Conservation (phyloP, 2,888 invertebrate genomes). For the Cinara cedri region DNA sequence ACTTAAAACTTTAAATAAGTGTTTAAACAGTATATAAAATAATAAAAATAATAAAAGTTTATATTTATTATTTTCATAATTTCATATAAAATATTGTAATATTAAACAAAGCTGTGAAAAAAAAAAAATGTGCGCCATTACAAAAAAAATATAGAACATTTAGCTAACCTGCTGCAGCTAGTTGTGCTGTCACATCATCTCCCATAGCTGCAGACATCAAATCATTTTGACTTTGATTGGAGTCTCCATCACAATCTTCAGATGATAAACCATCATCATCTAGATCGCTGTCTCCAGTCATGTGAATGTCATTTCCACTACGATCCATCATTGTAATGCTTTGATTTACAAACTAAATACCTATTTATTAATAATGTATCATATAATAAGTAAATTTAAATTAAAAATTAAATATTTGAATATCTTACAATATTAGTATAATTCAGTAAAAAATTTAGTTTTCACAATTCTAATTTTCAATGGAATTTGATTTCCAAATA, state of each 20-base stretch:
- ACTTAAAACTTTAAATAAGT: slow-evolving; percentile 14
- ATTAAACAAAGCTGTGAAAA: slow-evolving; percentile 39
- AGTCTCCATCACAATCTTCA: slow-evolving; percentile 58
- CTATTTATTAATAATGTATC: not conserved
- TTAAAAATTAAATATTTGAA: not conserved
- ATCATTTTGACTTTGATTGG: slow-evolving; percentile 67
- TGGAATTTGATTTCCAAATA: not conserved
- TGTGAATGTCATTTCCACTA: slow-evolving; percentile 47
- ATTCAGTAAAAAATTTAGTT: not conserved
- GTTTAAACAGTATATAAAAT: not conserved
- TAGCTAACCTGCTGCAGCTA: slow-evolving; percentile 88
- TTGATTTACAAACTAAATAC: not conserved
- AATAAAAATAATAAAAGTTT: slow-evolving; percentile 16
- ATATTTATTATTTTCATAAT: slow-evolving; percentile 12
- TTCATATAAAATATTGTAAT: not conserved
- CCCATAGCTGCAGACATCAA: slow-evolving; percentile 83
- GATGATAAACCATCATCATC: slow-evolving; percentile 77
- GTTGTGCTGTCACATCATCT: slow-evolving; percentile 94
- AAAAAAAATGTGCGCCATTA: slow-evolving; percentile 57
- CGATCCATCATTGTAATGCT: slow-evolving; percentile 45
- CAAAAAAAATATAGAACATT: slow-evolving; percentile 59
- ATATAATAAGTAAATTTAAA: not conserved
- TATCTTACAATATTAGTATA: not conserved
- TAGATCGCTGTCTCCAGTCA: slow-evolving; percentile 64
- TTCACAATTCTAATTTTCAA: not conserved